Evolutionary conservation across 2,888 invertebrate species (phyloP).

Genomic region (Diogma glabrata): DNA sequence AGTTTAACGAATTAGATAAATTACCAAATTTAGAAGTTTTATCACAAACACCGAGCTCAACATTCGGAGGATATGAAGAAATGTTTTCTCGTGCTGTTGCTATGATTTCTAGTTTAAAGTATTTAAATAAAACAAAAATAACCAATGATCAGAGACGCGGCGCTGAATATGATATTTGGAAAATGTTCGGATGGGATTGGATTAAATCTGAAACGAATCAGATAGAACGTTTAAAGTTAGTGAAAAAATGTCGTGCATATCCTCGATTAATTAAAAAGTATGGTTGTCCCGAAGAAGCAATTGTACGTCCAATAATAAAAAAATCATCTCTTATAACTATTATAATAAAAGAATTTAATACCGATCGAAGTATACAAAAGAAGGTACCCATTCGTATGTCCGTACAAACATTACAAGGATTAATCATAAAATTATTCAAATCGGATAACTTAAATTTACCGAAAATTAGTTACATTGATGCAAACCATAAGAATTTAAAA

Average conservation of each 20-base stretch:
- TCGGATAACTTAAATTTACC: slow-evolving; percentile 29
- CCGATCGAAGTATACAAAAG: slow-evolving; percentile 44
- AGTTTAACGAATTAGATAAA: slow-evolving; percentile 75
- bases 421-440: slow-evolving; percentile 65
- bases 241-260: slow-evolving; percentile 64
- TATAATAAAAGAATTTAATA: slow-evolving; percentile 40
- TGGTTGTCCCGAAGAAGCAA: slow-evolving; percentile 69
- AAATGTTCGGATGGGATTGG: slow-evolving; percentile 67
- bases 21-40: slow-evolving; percentile 36
- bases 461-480: slow-evolving; percentile 40
- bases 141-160: slow-evolving; percentile 61
- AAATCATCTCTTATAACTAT: slow-evolving; percentile 56
- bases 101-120: slow-evolving; percentile 61
- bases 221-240: slow-evolving; percentile 43
- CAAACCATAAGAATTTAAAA: slow-evolving; percentile 49
- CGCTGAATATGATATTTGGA: slow-evolving; percentile 85
- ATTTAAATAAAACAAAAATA: slow-evolving; percentile 62
- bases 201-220: slow-evolving; percentile 42
- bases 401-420: slow-evolving; percentile 69
- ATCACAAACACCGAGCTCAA: slow-evolving; percentile 25
- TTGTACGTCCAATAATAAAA: slow-evolving; percentile 48
- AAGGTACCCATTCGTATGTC: slow-evolving; percentile 67
- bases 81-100: slow-evolving; percentile 69
- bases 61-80: slow-evolving; percentile 44
- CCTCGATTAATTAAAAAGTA: slow-evolving; percentile 58